These are phyloP conservation scores for Actenoides hombroni DNA, from an alignment of 2,113 vertebrate genomes.

Conservation along the genomic window DNA sequence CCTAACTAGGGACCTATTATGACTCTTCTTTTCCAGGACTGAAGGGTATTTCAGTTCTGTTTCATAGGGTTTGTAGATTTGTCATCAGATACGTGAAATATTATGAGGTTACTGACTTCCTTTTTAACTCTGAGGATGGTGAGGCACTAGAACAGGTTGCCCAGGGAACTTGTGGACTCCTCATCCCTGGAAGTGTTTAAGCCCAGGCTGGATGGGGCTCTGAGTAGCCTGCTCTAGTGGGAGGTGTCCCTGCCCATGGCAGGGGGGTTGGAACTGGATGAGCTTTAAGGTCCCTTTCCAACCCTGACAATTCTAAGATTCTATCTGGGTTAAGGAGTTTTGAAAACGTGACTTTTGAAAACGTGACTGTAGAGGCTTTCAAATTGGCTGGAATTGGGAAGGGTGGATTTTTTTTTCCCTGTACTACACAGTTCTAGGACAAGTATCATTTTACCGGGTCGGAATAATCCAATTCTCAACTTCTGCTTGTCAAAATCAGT, in stretches of 20 bases:
- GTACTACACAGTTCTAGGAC: neutral
- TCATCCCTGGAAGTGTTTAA: too few relatives aligned
- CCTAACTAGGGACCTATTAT: fast-evolving
- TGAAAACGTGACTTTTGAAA: neutral
- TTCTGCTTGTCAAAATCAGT: neutral
- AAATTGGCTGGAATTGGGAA: fast-evolving
- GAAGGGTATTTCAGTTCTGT: neutral
- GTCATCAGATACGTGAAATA: neutral
- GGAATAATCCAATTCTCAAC: neutral
- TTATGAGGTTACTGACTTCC: neutral
- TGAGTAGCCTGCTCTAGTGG: too few relatives aligned
- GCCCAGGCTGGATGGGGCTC: too few relatives aligned
- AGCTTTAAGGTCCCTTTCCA: too few relatives aligned
- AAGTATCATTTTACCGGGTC: neutral
- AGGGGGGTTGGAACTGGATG: too few relatives aligned
- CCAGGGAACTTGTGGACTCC: too few relatives aligned
- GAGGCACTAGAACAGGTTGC: neutral
- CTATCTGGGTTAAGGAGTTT: neutral
- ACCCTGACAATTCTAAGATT: too few relatives aligned
- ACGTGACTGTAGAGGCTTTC: neutral
- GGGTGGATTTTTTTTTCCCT: neutral
- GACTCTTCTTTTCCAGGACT: neutral
- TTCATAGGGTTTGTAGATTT: neutral
- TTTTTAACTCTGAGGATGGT: neutral
- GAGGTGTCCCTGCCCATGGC: too few relatives aligned